phyloP scores from a whole-genome alignment of 2,797 vertebrate species.

The Pygocentrus nattereri region DNA sequence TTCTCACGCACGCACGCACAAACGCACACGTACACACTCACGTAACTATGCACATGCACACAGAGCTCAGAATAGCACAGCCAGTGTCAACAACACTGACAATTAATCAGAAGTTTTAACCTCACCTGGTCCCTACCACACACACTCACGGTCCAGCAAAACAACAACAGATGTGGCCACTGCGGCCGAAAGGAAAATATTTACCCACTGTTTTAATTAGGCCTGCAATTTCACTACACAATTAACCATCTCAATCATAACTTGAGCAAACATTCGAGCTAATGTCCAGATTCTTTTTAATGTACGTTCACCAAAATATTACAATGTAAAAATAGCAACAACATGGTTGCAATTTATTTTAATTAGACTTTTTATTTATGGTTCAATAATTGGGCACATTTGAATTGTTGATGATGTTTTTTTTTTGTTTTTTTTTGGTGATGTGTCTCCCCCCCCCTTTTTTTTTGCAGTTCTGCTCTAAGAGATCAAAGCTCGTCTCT shows the following conservation, averaged over 20 bases:
- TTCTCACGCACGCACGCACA: background rate
- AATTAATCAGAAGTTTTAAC: conserved; percentile 40
- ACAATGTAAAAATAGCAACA: conserved; percentile 77
- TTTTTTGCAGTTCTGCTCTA: conserved; percentile 58
- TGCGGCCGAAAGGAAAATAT: conserved; percentile 76
- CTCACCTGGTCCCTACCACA: conserved; percentile 38
- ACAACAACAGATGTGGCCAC: conserved; percentile 65
- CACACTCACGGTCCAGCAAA: conserved; percentile 52
- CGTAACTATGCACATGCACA: background rate
- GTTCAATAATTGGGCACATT: conserved; percentile 81
- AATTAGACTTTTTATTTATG: conserved; percentile 85
- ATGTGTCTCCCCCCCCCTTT: too few species aligned
- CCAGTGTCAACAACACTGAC: conserved; percentile 3
- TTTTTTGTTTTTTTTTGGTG: conserved; percentile 56
- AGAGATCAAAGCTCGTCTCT: conserved; percentile 80
- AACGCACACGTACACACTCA: background rate
- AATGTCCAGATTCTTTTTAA: conserved; percentile 57
- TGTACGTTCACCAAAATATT: conserved; percentile 46
- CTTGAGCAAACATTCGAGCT: conserved; percentile 58
- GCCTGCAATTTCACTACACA: conserved; percentile 72
- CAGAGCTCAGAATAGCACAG: conserved; percentile 1
- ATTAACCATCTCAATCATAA: conserved; percentile 78
- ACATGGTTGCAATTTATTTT: conserved; percentile 85
- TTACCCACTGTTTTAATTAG: conserved; percentile 78
- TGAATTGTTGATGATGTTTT: conserved; percentile 84